Evolutionary conservation across 2,797 vertebrate genomes (phyloP).

Genomic region (Craterocephalus amniculus): DNA sequence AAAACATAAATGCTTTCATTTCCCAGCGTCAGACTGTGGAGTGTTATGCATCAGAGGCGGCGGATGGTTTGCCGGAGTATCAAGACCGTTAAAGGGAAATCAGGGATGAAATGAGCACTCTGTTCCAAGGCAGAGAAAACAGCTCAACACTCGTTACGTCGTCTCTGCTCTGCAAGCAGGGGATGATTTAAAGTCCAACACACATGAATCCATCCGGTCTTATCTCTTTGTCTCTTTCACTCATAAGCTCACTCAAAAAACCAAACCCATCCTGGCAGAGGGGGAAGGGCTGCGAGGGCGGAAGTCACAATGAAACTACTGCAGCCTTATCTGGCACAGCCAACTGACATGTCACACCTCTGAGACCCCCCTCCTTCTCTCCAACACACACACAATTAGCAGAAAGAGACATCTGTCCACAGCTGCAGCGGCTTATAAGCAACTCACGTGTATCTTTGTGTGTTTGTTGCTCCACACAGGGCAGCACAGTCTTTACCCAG

Average conservation of each 20-base stretch:
- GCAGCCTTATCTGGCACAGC: conserved; percentile 74
- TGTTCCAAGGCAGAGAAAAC: conserved; percentile 14
- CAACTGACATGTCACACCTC: conserved; percentile 79
- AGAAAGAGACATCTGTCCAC: conserved; percentile 55
- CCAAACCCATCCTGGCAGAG: conserved; percentile 20
- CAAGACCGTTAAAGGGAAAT: conserved; percentile 19
- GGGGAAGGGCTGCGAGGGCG: conserved; percentile 26
- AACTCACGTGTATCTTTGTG: conserved; percentile 32
- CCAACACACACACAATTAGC: background rate
- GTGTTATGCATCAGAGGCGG: conserved; percentile 24
- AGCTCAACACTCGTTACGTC: conserved; percentile 1
- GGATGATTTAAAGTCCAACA: conserved; percentile 17
- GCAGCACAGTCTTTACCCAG: conserved; percentile 6
- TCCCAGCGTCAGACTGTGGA: conserved; percentile 40
- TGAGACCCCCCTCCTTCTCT: conserved; percentile 27
- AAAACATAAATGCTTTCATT: conserved; percentile 49
- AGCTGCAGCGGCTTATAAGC: conserved; percentile 48
- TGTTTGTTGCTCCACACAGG: conserved; percentile 4
- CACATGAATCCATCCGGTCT: conserved; percentile 1
- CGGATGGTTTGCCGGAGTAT: conserved; percentile 24
- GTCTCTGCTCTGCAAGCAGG: conserved; percentile 12
- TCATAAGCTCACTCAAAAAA: conserved; percentile 14
- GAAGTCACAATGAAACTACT: conserved; percentile 72
- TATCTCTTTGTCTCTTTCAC: conserved; percentile 10
- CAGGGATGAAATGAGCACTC: conserved; percentile 36